phyloP scores from a whole-genome alignment of 2,797 vertebrate species.

The Phaenicophaeus curvirostris region DNA sequence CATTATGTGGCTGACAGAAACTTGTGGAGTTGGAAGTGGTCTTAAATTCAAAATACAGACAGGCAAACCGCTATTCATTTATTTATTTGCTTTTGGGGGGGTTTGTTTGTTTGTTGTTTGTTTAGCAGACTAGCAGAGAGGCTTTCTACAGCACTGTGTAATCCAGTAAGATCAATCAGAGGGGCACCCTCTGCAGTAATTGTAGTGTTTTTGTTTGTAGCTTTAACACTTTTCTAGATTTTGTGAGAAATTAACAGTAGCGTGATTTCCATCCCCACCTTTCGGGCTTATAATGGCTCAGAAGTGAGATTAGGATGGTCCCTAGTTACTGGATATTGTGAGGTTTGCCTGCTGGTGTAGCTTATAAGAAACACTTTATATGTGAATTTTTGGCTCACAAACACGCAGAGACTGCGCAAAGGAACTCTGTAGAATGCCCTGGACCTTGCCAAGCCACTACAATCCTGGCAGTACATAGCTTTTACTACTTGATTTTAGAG shows the following conservation, averaged over 20 bases:
- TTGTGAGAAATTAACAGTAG: background rate
- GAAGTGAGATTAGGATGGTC: background rate
- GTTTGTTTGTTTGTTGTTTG: no score
- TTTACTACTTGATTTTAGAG: constrained; percentile 45
- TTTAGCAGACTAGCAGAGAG: background rate
- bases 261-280: background rate
- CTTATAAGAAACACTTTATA: background rate
- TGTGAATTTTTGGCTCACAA: background rate
- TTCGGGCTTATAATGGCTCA: background rate
- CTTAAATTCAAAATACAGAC: background rate
- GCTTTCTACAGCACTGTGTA: background rate
- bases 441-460: background rate
- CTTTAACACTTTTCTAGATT: background rate
- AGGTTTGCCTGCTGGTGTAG: background rate
- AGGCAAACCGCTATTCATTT: background rate
- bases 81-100: background rate
- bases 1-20: background rate
- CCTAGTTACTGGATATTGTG: background rate
- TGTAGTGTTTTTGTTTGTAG: background rate
- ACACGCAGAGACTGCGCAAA: background rate
- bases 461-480: constrained; percentile 22
- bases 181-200: background rate
- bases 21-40: background rate
- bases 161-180: background rate
- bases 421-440: background rate